Percentiles rank a stretch among this genome's conserved stretches.
Evolutionary conservation across 1,140 invertebrate species (phyloP).

Genomic region (Bombus huntii): DNA sequence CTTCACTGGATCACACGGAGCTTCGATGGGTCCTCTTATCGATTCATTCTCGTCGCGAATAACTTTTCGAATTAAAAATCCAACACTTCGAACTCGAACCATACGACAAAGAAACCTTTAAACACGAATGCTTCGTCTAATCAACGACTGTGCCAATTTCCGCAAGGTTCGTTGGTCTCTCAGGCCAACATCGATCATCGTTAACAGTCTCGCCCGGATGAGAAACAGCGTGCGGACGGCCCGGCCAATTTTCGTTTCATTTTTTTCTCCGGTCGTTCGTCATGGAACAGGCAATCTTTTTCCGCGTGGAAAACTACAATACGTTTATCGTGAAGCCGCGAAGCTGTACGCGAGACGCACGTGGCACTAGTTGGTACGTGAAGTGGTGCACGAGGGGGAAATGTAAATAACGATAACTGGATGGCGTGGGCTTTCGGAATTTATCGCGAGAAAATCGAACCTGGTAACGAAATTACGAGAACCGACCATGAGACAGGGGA

Average conservation of each 20-base stretch:
- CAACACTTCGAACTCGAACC: neutral
- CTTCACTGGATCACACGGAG: no score
- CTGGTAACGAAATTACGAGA: conserved; percentile 55
- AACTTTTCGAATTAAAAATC: neutral
- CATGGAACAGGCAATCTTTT: neutral
- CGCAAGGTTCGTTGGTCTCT: neutral
- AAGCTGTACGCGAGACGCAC: neutral
- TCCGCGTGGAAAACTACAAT: neutral
- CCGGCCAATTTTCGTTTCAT: neutral
- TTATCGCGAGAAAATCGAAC: conserved; percentile 40
- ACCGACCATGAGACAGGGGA: conserved; percentile 12
- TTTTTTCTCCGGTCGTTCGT: neutral
- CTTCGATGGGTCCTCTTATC: neutral
- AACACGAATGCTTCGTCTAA: neutral
- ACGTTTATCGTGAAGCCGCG: neutral
- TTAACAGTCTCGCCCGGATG: neutral
- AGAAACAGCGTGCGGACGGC: neutral
- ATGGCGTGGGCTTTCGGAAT: conserved; percentile 38
- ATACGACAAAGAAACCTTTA: neutral
- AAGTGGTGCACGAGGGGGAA: no score
- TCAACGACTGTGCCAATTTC: neutral
- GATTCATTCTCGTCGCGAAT: neutral
- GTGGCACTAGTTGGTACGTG: no score
- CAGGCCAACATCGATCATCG: neutral
- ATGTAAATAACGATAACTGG: conserved; percentile 54